phyloP scores from a whole-genome alignment of 1,140 invertebrate genomes.

The Microvelia longipes region DNA sequence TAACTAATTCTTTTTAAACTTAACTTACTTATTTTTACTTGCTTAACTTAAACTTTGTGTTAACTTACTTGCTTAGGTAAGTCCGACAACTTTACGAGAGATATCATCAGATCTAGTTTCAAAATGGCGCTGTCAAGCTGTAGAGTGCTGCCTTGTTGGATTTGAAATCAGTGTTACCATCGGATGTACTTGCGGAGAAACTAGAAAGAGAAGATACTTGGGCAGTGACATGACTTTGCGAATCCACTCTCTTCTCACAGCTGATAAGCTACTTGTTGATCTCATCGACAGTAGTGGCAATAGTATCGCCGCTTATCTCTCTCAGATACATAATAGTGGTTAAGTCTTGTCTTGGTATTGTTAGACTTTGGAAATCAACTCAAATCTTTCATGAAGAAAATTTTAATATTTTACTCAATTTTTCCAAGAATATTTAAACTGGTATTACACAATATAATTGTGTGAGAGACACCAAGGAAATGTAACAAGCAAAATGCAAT shows the following conservation, averaged over 20 bases:
- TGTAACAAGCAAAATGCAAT: no score
- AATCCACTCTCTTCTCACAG: slow-evolving; percentile 34
- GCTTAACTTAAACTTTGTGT: neutral
- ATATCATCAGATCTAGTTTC: slow-evolving; percentile 46
- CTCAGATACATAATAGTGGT: slow-evolving; percentile 2
- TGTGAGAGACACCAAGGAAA: no score
- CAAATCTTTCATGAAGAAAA: neutral
- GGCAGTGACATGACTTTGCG: slow-evolving; percentile 37
- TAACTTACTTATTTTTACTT: neutral
- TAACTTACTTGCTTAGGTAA: slow-evolving; percentile 26
- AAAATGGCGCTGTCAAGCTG: slow-evolving; percentile 49
- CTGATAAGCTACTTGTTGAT: slow-evolving; percentile 35
- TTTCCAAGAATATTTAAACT: no score
- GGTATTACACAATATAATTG: no score
- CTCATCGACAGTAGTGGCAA: slow-evolving; percentile 30
- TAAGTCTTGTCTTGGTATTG: neutral
- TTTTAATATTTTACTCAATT: no score
- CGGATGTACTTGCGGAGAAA: slow-evolving; percentile 27
- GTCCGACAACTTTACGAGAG: slow-evolving; percentile 37
- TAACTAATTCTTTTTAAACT: no score
- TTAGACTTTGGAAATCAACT: neutral
- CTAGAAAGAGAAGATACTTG: slow-evolving; percentile 33
- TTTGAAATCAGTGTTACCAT: slow-evolving; percentile 27
- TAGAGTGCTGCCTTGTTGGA: slow-evolving; percentile 50
- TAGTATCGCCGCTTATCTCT: neutral